These are phyloP conservation scores for Hippolais icterina DNA, from an alignment of 2,113 vertebrate species.

Conservation along the genomic window DNA sequence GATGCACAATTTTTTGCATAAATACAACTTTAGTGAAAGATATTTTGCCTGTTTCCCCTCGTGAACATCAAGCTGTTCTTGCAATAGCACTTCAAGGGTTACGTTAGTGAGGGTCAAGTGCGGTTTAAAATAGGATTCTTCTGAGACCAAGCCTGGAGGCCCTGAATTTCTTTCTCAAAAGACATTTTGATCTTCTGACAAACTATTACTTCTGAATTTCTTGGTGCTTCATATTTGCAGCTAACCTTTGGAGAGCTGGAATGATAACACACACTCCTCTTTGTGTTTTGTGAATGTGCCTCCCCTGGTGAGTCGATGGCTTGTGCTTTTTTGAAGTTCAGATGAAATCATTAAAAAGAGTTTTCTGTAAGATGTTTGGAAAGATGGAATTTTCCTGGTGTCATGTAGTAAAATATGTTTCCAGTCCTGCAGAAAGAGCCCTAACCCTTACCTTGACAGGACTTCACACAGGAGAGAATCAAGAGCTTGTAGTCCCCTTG, in stretches of 20 bases:
- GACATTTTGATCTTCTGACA: constrained; percentile 72
- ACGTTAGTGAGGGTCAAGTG: constrained; percentile 25
- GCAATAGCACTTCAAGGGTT: constrained; percentile 31
- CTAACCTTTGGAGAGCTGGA: constrained; percentile 48
- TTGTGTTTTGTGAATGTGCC: constrained; percentile 40
- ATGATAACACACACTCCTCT: constrained; percentile 32
- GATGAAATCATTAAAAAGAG: background rate
- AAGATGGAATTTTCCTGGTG: background rate
- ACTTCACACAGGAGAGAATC: background rate
- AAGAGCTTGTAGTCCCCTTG: background rate
- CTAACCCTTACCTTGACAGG: background rate
- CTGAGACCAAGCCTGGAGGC: constrained; percentile 68
- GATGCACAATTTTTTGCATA: background rate
- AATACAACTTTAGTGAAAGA: background rate
- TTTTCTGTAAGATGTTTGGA: background rate
- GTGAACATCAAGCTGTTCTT: background rate
- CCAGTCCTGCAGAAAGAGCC: background rate
- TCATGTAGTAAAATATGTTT: background rate
- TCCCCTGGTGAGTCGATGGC: background rate
- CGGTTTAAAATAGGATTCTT: constrained; percentile 61
- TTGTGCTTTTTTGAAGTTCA: constrained; percentile 41
- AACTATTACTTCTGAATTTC: constrained; percentile 61
- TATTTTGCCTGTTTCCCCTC: background rate
- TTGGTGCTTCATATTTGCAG: background rate
- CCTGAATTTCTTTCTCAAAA: constrained; percentile 36